Conservation (phyloP, 2,797 vertebrate species). For the Bucorvus abyssinicus region DNA sequence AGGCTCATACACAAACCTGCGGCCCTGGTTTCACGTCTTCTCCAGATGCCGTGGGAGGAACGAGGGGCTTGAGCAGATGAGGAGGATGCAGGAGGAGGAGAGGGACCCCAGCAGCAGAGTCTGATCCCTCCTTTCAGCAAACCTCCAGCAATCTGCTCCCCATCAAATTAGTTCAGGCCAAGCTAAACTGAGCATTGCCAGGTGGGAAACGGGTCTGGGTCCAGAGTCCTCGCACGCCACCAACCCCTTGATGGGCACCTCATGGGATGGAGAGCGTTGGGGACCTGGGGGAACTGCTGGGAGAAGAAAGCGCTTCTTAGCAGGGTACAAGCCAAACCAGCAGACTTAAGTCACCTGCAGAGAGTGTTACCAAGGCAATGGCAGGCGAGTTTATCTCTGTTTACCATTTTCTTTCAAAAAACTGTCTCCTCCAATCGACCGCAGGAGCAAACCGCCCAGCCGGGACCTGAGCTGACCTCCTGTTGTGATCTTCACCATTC, state of each 20-base stretch:
- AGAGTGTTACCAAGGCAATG: neutral
- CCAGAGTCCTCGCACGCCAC: rapidly evolving
- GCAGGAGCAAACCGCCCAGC: neutral
- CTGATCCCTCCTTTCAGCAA: neutral
- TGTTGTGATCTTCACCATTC: slow-evolving; percentile 12
- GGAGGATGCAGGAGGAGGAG: neutral
- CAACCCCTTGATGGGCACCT: no score
- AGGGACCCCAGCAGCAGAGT: neutral
- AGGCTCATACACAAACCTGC: rapidly evolving
- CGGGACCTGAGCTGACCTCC: slow-evolving; percentile 15
- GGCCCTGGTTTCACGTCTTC: neutral
- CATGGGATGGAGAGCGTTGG: rapidly evolving
- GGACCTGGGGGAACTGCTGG: neutral
- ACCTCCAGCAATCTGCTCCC: neutral
- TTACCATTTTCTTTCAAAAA: neutral
- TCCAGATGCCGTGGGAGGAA: rapidly evolving
- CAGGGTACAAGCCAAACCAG: neutral
- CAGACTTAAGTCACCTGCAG: neutral
- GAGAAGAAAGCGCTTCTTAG: neutral
- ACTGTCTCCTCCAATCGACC: neutral
- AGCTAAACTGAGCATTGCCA: neutral
- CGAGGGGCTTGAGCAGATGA: neutral
- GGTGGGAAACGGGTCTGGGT: neutral
- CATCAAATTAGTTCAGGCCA: neutral
- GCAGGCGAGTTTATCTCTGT: neutral